Evolutionary conservation across 2,113 vertebrate species (phyloP), one percentile per base, ranked within the genome.

Genomic region (Morone chrysops): DNA sequence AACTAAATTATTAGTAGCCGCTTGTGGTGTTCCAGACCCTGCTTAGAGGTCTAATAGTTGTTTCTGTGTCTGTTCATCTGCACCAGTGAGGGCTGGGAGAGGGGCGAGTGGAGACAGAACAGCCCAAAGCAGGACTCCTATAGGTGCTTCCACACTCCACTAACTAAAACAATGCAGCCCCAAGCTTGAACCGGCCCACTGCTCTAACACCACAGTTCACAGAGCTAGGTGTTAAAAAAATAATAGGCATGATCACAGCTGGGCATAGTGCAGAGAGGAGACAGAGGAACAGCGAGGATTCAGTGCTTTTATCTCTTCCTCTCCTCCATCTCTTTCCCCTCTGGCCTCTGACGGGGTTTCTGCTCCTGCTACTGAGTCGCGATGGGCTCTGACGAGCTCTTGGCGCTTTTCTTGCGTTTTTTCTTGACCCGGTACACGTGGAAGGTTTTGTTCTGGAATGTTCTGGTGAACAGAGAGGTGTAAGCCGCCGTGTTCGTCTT

Each of bases 361-460:
- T 18, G 41, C 8, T 81, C 56, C 77, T 8, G 59, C 70, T 93
- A 90, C 68, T 60, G 90, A 53, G 81, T 61, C 20, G 12, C 54
- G 0, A 65, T 54, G 82, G 60, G 48, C 72, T 87, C 89, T 13
- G 86, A 50, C 1, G 75, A 80, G 65, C 67, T 75, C 72, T 89
- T 94, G 59, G 45, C 8, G 25, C 70, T 90, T 73, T 95, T 95
- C 93, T 92, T 95, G 68, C 89, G 89, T 51, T 93, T 90, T 89
- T 95, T 95, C 85, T 90, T 95, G 61, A 99, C 93, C 82, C 92
- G 96, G 96, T 99, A 99, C 63, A 99, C 97, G 0, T 98, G 96
- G 93, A 99, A 99, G 5, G 97, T 99, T 94, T 98, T 99, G 93
- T 99, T 99, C 78, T 96, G 96, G 87, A 99, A 99, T 6, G 97